These are phyloP conservation scores for Manis crassicaudata DNA, from an alignment of 2,797 vertebrate genomes.

Conservation along the genomic window DNA sequence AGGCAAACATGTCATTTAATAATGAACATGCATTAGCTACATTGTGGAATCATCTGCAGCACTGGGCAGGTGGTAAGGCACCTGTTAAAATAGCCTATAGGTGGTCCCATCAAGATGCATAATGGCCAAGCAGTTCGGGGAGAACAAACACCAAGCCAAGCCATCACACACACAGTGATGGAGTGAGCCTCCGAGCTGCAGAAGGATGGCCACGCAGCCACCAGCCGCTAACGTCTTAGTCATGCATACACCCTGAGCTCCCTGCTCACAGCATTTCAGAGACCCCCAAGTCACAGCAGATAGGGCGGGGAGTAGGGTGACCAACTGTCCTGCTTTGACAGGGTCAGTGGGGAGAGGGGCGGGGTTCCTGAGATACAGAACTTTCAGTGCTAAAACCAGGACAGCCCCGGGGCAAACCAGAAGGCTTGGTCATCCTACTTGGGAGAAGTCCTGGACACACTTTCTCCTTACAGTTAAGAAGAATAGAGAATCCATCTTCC, in stretches of 20 bases:
- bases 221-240: background rate
- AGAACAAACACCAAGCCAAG: background rate
- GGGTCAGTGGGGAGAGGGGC: too few relatives aligned
- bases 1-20: slow-evolving; percentile 80
- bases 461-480: background rate
- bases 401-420: background rate
- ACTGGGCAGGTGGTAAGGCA: slow-evolving; percentile 77
- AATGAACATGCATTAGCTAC: slow-evolving; percentile 82
- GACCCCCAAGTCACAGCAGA: background rate
- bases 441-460: background rate
- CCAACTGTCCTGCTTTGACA: too few relatives aligned
- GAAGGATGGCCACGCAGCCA: background rate
- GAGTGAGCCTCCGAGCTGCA: background rate
- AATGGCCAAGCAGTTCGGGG: background rate
- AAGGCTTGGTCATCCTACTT: background rate
- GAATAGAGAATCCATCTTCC: background rate
- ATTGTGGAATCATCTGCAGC: slow-evolving; percentile 71
- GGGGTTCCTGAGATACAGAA: background rate
- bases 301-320: background rate
- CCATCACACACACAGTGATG: background rate
- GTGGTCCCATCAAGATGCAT: background rate
- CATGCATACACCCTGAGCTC: background rate
- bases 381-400: background rate
- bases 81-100: slow-evolving; percentile 67
- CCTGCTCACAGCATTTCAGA: background rate